phyloP scores from a whole-genome alignment of 1,140 invertebrate species.

The Achatina immaculata region DNA sequence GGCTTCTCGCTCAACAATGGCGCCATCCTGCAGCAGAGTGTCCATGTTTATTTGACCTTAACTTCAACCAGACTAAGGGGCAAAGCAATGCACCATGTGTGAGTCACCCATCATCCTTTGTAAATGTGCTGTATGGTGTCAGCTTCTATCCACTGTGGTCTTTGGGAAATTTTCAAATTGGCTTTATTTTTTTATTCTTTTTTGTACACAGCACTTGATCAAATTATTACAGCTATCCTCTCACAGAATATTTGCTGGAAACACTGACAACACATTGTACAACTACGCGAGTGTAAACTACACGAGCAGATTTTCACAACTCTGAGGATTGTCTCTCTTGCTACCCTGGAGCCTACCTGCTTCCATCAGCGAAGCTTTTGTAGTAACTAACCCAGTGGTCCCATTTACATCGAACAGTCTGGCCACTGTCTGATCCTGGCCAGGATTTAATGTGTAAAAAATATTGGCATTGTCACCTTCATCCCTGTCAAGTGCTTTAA shows the following conservation, averaged over 20 bases:
- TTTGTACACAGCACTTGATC: background rate
- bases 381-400: constrained; percentile 52
- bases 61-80: no score
- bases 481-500: constrained; percentile 84
- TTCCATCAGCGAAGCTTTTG: constrained; percentile 44
- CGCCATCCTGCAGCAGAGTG: no score
- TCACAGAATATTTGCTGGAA: background rate
- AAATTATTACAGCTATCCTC: background rate
- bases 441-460: constrained; percentile 77
- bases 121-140: no score
- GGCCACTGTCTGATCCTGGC: constrained; percentile 55
- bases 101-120: no score
- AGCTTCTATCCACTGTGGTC: no score
- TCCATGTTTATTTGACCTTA: no score
- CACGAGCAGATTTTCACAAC: no score
- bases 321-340: no score
- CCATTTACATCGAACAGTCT: constrained; percentile 55
- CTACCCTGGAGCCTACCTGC: no score
- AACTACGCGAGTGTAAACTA: no score
- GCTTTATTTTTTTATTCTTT: background rate
- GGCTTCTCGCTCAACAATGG: no score
- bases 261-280: background rate
- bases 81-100: no score
- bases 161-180: constrained; percentile 15
- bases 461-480: constrained; percentile 83